These are phyloP conservation scores for Psephotus haematonotus DNA, from an alignment of 2,113 vertebrate genomes.

Conservation along the genomic window DNA sequence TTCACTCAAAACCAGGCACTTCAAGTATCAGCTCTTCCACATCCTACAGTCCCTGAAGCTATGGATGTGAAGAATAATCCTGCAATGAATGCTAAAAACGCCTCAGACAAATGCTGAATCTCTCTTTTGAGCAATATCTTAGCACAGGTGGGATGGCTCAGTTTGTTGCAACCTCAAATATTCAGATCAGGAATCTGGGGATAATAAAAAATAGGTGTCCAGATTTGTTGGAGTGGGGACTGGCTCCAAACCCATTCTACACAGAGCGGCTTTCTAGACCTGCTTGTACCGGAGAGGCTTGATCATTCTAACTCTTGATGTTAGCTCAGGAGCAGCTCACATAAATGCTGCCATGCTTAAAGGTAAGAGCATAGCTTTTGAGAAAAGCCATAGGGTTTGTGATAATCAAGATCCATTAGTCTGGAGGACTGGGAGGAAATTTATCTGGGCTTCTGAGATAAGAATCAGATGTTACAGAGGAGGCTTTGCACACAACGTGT, in stretches of 20 bases:
- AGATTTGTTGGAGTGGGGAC: background rate
- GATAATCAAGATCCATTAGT: background rate
- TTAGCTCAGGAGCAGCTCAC: background rate
- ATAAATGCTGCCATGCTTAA: background rate
- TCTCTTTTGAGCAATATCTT: background rate
- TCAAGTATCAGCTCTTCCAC: conserved; percentile 28
- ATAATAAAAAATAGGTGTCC: background rate
- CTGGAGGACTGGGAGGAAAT: background rate
- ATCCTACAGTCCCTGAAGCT: background rate
- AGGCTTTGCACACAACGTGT: background rate
- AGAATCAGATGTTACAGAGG: background rate
- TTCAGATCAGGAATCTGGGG: background rate
- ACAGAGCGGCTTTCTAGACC: background rate
- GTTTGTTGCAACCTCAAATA: background rate
- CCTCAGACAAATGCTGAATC: background rate
- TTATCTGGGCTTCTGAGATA: conserved; percentile 17
- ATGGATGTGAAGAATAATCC: background rate
- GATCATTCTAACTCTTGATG: background rate
- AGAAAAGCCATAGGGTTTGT: conserved; percentile 17
- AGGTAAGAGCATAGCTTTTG: background rate
- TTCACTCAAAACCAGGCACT: conserved; percentile 43
- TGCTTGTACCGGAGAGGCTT: background rate
- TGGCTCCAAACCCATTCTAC: background rate
- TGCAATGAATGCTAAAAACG: conserved; percentile 22
- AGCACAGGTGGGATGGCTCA: background rate